Conservation (phyloP, 2,113 vertebrate species). For the Coryphaenoides rupestris region DNA sequence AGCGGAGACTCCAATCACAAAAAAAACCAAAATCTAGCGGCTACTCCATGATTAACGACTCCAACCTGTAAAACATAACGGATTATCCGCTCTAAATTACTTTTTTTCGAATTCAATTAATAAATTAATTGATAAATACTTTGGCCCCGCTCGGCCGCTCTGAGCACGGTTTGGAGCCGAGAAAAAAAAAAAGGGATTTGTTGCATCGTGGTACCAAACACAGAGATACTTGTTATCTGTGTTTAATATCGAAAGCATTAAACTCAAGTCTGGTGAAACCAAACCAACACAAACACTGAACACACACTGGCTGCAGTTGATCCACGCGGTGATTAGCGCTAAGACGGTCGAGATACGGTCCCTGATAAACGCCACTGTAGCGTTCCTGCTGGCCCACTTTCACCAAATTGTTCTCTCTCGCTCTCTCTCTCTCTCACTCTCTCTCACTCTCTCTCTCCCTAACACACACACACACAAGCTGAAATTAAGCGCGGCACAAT, state of each 20-base stretch:
- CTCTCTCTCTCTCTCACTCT: neutral
- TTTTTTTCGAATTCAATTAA: neutral
- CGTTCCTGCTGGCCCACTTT: neutral
- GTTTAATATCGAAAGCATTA: constrained; percentile 10
- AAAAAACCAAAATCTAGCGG: too few relatives aligned
- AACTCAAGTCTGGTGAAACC: constrained; percentile 12
- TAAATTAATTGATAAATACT: constrained; percentile 2
- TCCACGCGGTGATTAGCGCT: constrained; percentile 33
- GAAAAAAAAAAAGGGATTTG: constrained; percentile 39
- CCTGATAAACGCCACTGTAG: neutral
- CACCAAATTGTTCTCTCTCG: neutral
- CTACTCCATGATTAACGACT: too few relatives aligned
- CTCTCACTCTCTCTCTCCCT: neutral
- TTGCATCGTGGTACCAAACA: neutral
- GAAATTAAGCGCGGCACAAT: neutral
- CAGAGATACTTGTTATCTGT: too few relatives aligned
- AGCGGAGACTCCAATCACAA: too few relatives aligned
- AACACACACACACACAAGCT: neutral
- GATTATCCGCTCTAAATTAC: neutral
- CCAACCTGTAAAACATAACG: too few relatives aligned
- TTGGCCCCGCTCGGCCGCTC: constrained; percentile 13
- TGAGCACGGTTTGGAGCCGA: constrained; percentile 54
- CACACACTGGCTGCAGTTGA: constrained; percentile 31
- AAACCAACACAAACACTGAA: too few relatives aligned
- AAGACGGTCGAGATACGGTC: neutral